These are phyloP conservation scores for Noctilio leporinus DNA, from an alignment of 2,113 vertebrate species.

Conservation along the genomic window DNA sequence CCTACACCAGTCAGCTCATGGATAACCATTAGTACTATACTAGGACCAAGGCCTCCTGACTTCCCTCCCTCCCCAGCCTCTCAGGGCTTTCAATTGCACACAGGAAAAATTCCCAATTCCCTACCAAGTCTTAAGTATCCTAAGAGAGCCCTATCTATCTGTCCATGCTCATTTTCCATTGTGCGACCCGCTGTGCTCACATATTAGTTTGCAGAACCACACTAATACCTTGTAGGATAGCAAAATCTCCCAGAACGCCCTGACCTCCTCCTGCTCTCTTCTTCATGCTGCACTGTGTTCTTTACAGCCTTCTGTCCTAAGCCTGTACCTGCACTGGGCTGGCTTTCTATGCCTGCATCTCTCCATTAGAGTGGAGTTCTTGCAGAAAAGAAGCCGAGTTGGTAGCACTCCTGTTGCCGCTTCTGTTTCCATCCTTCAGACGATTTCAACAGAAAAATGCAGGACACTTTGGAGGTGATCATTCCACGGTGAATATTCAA, in stretches of 20 bases:
- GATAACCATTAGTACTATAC: neutral
- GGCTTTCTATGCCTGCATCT: neutral
- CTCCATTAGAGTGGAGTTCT: neutral
- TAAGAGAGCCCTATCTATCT: neutral
- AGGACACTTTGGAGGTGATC: neutral
- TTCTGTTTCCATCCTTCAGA: constrained; percentile 29
- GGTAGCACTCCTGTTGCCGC: neutral
- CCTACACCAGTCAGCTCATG: neutral
- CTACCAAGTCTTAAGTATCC: neutral
- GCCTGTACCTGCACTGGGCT: fast-evolving
- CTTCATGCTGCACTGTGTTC: neutral
- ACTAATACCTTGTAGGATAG: neutral
- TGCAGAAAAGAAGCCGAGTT: neutral
- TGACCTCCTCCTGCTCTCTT: fast-evolving
- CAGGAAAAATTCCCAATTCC: neutral
- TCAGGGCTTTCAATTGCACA: neutral
- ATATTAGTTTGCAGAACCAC: neutral
- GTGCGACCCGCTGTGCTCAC: fast-evolving
- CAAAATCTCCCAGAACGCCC: neutral
- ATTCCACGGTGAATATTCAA: neutral
- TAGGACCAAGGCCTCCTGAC: neutral
- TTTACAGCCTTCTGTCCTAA: fast-evolving
- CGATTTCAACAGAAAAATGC: neutral
- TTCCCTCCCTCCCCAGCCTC: neutral
- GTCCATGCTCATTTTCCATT: neutral